Conservation (phyloP, 2,888 invertebrate genomes). For the Cantharis lateralis region DNA sequence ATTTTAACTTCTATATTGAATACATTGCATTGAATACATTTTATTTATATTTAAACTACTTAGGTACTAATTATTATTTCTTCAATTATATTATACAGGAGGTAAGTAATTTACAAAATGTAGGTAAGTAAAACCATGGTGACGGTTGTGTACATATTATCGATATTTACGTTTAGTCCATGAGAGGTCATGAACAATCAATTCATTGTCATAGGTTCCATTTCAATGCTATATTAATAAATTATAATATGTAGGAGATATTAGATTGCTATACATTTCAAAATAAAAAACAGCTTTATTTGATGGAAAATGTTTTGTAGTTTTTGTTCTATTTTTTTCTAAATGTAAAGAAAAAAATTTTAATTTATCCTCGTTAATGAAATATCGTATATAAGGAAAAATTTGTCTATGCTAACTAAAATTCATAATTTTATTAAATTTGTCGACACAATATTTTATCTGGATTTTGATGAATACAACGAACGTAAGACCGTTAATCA, state of each 20-base stretch:
- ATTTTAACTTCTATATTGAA: neutral
- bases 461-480: neutral
- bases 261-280: neutral
- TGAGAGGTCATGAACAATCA: conserved; percentile 1
- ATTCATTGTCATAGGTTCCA: neutral
- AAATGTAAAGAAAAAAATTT: neutral
- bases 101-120: neutral
- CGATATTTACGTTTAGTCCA: neutral
- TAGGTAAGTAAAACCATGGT: conserved; percentile 3
- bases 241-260: neutral
- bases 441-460: neutral
- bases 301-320: neutral
- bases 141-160: conserved; percentile 1
- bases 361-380: neutral
- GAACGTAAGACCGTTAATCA: neutral
- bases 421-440: neutral
- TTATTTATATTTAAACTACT: too few relatives aligned
- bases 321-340: neutral
- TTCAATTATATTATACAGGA: neutral
- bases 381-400: neutral
- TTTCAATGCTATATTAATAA: neutral
- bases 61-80: neutral
- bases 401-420: neutral
- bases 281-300: neutral
- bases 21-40: neutral